Conservation (phyloP, 1,140 invertebrate genomes). For the Neotoxoptera formosana region DNA sequence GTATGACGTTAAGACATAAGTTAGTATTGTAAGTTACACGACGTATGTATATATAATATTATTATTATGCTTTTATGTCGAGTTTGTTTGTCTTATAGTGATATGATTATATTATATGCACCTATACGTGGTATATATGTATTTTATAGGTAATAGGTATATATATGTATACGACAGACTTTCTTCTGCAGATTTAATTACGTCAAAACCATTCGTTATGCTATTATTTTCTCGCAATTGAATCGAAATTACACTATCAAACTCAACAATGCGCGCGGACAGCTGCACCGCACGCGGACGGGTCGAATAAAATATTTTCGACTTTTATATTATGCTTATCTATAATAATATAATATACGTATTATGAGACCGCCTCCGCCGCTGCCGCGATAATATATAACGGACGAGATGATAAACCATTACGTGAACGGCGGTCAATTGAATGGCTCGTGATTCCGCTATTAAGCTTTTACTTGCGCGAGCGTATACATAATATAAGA, state of each 20-base stretch:
- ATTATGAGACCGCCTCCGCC: not conserved
- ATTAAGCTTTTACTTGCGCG: constrained; percentile 35
- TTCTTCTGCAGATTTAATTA: not conserved
- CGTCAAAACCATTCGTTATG: not conserved
- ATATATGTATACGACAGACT: not conserved
- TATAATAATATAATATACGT: not conserved
- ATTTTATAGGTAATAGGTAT: not conserved
- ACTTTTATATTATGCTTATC: not conserved
- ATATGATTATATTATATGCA: not conserved
- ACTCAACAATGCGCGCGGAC: no score
- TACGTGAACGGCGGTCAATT: constrained; percentile 42
- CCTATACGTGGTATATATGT: not conserved
- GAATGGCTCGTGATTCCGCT: constrained; percentile 41
- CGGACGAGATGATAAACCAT: not conserved
- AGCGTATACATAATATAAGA: not conserved
- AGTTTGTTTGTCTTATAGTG: not conserved
- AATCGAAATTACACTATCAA: not conserved
- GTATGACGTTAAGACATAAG: not conserved
- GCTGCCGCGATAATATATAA: not conserved
- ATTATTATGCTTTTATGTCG: not conserved
- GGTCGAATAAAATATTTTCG: constrained; percentile 22
- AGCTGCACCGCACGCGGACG: not conserved
- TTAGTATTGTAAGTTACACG: not conserved
- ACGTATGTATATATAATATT: not conserved
- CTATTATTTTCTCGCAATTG: not conserved